Base-by-base conservation (phyloP, 2,113 vertebrate genomes). In the Poeciliopsis retropinna region DNA sequence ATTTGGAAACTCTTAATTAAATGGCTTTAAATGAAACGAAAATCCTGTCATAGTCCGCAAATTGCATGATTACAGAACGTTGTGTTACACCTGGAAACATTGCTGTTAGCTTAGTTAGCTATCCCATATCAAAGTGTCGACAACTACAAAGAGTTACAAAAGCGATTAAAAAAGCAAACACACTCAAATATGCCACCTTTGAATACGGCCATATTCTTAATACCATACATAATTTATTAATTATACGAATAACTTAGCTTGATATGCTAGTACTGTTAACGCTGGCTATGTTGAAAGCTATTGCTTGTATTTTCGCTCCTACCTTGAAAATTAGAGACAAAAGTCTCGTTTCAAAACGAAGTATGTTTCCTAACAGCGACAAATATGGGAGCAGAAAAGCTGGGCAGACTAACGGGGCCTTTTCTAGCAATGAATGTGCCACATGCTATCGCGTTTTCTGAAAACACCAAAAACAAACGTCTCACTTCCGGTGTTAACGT, bases 271-370 rank as follows among this genome's bases (percentile, higher is more conserved):
- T 72, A 32, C 60, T 2, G 87, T 76, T 47, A 47, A 47, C 74
- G 32, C 37, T 51, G 30, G 72, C 63, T 9, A 13, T 7, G 7
- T 28, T 1, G 39, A 17, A n/a, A 60, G 8, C 5, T 28, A 25
- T 6, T 47, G 8, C 39, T 8, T 30, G 28, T 22, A 67, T 9
- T 13, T n/a, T n/a, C 3, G 27, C 67, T 29, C 31, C 4, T 71
- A 89, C 86, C 84, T 85, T 82, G 60, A 76, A 71, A 60, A 30
- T 39, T 5, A 68, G 12, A 78, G 10, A 13, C 17, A 3, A 63
- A 10, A 28, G 14, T 44, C 13, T 22, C 2, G 39, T 41, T 19
- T 32, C 15, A 29, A 68, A 27, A 30, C 1, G 5, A 17, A 22
- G 19, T 19, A 64, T 64, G 51, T 57, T 29, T 54, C 7, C 13